Evolutionary conservation across 1,140 invertebrate species (phyloP).

Genomic region (Cydia fagiglandana): DNA sequence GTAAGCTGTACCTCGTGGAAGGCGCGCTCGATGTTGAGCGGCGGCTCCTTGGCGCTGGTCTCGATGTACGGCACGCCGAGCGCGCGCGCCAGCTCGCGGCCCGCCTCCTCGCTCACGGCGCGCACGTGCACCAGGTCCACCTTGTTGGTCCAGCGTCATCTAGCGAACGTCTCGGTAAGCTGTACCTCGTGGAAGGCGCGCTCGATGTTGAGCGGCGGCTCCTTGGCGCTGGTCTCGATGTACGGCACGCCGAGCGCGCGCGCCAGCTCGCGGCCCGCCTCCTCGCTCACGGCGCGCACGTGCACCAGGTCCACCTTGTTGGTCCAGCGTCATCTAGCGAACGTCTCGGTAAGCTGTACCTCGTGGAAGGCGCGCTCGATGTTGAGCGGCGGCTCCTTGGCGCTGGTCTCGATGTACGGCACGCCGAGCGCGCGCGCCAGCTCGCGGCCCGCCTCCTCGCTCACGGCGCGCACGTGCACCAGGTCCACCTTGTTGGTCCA

Average conservation of each 20-base stretch:
- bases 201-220: constrained; percentile 96
- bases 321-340: constrained; percentile 93
- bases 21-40: constrained; percentile 94
- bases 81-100: constrained; percentile 88
- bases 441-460: constrained; percentile 91
- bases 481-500: constrained; percentile 96
- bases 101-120: constrained; percentile 92
- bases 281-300: constrained; percentile 90
- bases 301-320: constrained; percentile 96
- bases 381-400: constrained; percentile 96
- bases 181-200: constrained; percentile 95
- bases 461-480: constrained; percentile 91
- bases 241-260: constrained; percentile 90
- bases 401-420: constrained; percentile 96
- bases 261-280: constrained; percentile 91
- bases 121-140: constrained; percentile 94
- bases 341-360: too few species aligned
- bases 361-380: constrained; percentile 96
- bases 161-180: too few species aligned
- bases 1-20: constrained; percentile 97
- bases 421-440: constrained; percentile 89
- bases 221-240: constrained; percentile 97
- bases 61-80: constrained; percentile 94
- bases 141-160: constrained; percentile 95
- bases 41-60: constrained; percentile 97